Evolutionary conservation across 2,113 vertebrate genomes (phyloP).

Genomic region (Mandrillus leucophaeus): DNA sequence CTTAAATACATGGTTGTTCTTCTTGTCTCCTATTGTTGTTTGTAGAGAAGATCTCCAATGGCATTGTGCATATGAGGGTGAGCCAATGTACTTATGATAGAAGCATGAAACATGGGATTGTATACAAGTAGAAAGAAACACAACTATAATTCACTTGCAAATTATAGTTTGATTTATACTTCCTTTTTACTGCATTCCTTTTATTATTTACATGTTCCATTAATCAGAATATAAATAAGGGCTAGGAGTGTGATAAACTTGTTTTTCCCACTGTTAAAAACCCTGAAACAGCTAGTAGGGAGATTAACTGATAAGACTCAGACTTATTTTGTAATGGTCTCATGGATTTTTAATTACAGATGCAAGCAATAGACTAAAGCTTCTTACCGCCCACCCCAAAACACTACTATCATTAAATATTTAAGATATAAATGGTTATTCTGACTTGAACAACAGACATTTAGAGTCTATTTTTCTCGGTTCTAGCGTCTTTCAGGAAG

Average conservation of each 20-base stretch:
- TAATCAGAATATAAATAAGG: constrained; percentile 25
- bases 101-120: neutral
- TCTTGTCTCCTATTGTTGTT: neutral
- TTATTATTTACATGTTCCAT: neutral
- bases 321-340: neutral
- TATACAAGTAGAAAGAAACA: neutral
- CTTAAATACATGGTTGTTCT: neutral
- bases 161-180: neutral
- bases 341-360: neutral
- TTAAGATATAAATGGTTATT: constrained; percentile 15
- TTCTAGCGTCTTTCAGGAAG: neutral
- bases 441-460: neutral
- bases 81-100: neutral
- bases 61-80: neutral
- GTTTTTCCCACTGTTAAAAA: constrained; percentile 11
- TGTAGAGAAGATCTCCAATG: neutral
- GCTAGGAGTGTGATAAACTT: neutral
- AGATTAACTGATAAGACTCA: neutral
- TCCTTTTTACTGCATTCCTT: neutral
- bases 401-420: neutral
- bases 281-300: neutral
- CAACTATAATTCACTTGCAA: neutral
- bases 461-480: constrained; percentile 10
- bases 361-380: neutral
- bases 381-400: neutral